Percentiles rank a stretch among this genome's conserved stretches.
These are phyloP conservation scores for Pseudococcus longispinus DNA, from an alignment of 2,888 invertebrate genomes.

Conservation along the genomic window DNA sequence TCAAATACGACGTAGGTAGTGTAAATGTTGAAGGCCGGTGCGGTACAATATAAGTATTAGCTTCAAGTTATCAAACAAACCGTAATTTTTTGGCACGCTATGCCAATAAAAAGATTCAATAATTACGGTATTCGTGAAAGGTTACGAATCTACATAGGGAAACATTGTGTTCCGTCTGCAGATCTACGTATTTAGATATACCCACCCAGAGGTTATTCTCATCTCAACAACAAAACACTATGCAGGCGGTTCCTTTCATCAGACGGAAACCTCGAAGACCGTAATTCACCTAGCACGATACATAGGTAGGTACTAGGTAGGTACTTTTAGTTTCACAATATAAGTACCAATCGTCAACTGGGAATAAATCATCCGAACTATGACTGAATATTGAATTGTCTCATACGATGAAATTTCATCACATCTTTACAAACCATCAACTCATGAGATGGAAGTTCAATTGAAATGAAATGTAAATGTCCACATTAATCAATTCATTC, in stretches of 20 bases:
- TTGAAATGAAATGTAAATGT: background rate
- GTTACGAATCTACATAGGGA: background rate
- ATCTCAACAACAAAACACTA: background rate
- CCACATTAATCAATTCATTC: background rate
- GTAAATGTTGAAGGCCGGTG: background rate
- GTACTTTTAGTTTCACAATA: background rate
- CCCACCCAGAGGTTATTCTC: background rate
- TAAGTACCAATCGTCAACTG: background rate
- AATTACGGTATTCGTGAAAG: background rate
- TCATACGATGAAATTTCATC: background rate
- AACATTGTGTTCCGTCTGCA: background rate
- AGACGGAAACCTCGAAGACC: background rate
- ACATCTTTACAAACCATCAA: background rate
- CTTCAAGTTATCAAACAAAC: background rate
- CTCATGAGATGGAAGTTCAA: background rate
- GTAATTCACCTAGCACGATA: background rate
- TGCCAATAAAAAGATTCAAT: background rate
- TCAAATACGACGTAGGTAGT: background rate
- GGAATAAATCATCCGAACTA: background rate
- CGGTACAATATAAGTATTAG: background rate
- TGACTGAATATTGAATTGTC: background rate
- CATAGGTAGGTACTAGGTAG: background rate
- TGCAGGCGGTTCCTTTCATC: background rate
- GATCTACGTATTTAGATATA: background rate
- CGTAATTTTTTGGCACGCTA: background rate